phyloP scores from a whole-genome alignment of 2,113 vertebrate species.

The rat (Rattus norvegicus) region DNA sequence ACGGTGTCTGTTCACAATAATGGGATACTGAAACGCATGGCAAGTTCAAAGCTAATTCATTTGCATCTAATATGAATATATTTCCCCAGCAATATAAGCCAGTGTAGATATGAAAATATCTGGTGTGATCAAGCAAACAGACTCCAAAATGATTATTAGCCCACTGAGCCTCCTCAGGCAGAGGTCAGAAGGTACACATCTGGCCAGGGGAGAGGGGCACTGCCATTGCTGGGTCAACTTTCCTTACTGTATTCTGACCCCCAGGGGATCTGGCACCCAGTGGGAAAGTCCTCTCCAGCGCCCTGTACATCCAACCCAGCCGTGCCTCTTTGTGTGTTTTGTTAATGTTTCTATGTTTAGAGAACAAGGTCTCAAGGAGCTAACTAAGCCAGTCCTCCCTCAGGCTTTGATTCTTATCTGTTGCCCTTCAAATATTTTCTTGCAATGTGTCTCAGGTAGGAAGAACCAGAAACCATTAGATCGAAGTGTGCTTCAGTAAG shows the following conservation, averaged over 20 bases:
- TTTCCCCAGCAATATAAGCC: neutral
- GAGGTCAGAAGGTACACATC: neutral
- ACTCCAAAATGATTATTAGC: neutral
- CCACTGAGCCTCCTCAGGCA: neutral
- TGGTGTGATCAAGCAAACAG: neutral
- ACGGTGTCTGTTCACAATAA: neutral
- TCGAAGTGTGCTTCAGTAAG: neutral
- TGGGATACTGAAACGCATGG: neutral
- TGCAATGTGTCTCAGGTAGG: neutral
- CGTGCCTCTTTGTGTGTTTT: neutral
- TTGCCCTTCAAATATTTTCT: neutral
- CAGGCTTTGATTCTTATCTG: neutral
- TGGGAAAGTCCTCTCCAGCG: neutral
- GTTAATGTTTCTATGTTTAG: neutral
- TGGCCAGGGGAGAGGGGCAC: rapidly evolving
- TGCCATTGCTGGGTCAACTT: too few species aligned
- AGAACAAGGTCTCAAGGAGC: neutral
- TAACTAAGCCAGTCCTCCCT: neutral
- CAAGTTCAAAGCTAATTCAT: neutral
- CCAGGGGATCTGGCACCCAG: neutral
- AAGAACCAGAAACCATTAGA: neutral
- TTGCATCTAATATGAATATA: neutral
- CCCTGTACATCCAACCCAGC: neutral
- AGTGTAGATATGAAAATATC: neutral
- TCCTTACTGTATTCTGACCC: neutral